Evolutionary conservation across 2,888 invertebrate species (phyloP).

Genomic region (Diabrotica balteata): DNA sequence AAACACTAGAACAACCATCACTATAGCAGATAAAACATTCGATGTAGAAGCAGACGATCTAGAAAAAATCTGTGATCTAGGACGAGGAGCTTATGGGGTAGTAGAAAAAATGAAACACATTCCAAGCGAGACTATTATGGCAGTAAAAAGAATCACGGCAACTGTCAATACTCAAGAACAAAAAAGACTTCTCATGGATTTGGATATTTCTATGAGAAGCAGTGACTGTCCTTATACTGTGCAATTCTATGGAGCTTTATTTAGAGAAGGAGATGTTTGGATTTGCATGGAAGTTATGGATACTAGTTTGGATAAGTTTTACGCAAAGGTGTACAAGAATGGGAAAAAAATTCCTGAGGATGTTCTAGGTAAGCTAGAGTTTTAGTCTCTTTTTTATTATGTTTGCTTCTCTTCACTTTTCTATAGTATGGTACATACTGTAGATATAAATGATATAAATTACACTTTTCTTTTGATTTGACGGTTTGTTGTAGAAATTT

Average conservation of each 20-base stretch:
- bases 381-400: no score
- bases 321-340: constrained; percentile 84
- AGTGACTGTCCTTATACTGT: constrained; percentile 96
- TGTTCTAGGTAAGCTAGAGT: constrained; percentile 70
- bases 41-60: constrained; percentile 93
- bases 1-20: constrained; percentile 88
- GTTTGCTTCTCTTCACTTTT: no score
- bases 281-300: constrained; percentile 99
- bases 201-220: constrained; percentile 96
- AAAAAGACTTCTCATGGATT: constrained; percentile 82
- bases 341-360: constrained; percentile 82
- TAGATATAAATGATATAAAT: no score
- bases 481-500: no score
- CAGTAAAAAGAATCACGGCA: constrained; percentile 96
- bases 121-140: constrained; percentile 92
- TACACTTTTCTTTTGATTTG: no score
- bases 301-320: constrained; percentile 96
- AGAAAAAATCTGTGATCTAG: constrained; percentile 88
- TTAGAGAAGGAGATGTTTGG: constrained; percentile 98
- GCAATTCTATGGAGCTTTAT: constrained; percentile 97
- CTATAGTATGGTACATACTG: no score
- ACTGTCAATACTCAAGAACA: constrained; percentile 86
- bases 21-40: constrained; percentile 84
- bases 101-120: constrained; percentile 97
- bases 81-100: constrained; percentile 93